Conservation (phyloP, 2,888 invertebrate genomes). For the Linnaemya vulpina region DNA sequence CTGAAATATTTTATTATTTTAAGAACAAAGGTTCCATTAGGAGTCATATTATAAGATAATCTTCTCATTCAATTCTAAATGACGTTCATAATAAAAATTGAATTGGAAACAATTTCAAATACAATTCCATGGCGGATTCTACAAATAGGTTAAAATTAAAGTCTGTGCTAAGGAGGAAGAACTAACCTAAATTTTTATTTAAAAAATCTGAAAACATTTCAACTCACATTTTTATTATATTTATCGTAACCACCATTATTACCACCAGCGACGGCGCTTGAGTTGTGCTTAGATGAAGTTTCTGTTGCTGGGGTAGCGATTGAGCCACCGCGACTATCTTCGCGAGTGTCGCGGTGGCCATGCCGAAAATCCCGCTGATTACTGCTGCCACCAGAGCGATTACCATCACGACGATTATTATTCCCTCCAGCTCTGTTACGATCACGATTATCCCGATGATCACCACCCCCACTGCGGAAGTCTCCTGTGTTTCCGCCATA, state of each 20-base stretch:
- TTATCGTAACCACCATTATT: slow-evolving; percentile 75
- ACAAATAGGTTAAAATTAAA: not conserved
- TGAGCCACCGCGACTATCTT: slow-evolving; percentile 84
- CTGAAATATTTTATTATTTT: too few species aligned
- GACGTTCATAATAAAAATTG: too few species aligned
- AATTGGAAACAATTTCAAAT: too few species aligned
- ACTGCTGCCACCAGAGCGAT: slow-evolving; percentile 39
- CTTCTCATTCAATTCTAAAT: too few species aligned
- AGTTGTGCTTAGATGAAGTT: slow-evolving; percentile 75
- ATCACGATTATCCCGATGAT: slow-evolving; percentile 79
- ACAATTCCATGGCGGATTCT: too few species aligned
- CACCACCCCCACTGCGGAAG: slow-evolving; percentile 80
- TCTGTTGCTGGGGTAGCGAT: slow-evolving; percentile 81
- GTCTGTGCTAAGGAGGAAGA: not conserved
- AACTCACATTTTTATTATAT: slow-evolving; percentile 63
- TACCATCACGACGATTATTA: slow-evolving; percentile 76
- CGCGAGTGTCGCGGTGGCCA: slow-evolving; percentile 83
- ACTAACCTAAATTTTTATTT: not conserved
- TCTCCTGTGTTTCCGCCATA: slow-evolving; percentile 80
- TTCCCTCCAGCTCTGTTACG: slow-evolving; percentile 78
- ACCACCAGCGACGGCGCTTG: slow-evolving; percentile 73
- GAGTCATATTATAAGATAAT: too few species aligned
- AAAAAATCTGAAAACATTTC: not conserved
- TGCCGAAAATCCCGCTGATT: slow-evolving; percentile 83
- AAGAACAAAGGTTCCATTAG: too few species aligned